Percentiles rank a stretch among this genome's conserved stretches.
Conservation (phyloP, 2,113 vertebrate genomes). For the Nematolebias whitei region DNA sequence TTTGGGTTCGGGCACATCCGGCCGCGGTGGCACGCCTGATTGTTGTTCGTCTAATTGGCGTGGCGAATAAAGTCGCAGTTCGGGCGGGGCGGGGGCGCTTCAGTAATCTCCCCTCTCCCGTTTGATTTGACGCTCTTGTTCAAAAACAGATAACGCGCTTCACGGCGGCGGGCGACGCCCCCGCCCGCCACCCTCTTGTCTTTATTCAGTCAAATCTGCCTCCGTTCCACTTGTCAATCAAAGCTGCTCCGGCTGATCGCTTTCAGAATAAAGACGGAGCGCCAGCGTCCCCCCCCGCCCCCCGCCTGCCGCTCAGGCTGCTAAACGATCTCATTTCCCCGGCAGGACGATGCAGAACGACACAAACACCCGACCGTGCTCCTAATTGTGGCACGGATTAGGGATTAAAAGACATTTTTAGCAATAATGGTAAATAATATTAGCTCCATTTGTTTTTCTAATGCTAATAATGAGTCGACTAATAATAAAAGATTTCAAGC, state of each 20-base stretch:
- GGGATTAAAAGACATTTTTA: constrained; percentile 81
- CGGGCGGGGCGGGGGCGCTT: constrained; percentile 69
- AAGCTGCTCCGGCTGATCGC: constrained; percentile 61
- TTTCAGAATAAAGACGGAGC: too few relatives aligned
- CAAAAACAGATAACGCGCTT: constrained; percentile 70
- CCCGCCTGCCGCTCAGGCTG: constrained; percentile 53
- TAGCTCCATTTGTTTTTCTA: constrained; percentile 79
- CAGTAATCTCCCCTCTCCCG: constrained; percentile 74
- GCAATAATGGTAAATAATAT: constrained; percentile 82
- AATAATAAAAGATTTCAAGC: constrained; percentile 76
- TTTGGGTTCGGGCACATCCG: constrained; percentile 66
- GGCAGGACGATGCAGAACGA: too few relatives aligned
- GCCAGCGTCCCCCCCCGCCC: constrained; percentile 64
- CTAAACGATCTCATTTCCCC: too few relatives aligned
- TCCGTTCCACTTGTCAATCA: constrained; percentile 79
- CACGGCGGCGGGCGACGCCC: constrained; percentile 49
- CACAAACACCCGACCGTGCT: constrained; percentile 70
- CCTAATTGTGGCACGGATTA: too few relatives aligned
- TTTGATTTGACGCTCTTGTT: constrained; percentile 77
- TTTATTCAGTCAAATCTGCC: constrained; percentile 80
- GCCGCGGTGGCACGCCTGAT: constrained; percentile 70
- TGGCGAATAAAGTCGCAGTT: constrained; percentile 80
- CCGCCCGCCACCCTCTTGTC: constrained; percentile 67
- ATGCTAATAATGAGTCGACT: constrained; percentile 80
- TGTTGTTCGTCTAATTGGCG: constrained; percentile 79